phyloP scores from a whole-genome alignment of 2,888 invertebrate species.

The Erebia ligea region DNA sequence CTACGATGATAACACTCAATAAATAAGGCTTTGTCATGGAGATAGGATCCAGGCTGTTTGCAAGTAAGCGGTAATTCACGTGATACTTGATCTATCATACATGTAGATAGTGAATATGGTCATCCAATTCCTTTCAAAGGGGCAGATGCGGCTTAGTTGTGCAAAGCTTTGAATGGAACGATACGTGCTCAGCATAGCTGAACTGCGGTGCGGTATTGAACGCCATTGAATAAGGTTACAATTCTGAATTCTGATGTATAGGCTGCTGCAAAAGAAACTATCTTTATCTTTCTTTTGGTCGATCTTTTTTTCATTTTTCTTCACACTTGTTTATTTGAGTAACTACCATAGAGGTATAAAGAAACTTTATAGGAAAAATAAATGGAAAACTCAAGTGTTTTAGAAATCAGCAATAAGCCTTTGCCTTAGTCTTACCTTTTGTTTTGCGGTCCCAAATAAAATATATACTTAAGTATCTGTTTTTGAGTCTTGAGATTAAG shows the following conservation, averaged over 20 bases:
- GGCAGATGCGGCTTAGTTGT: slow-evolving; percentile 9
- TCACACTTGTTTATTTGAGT: neutral
- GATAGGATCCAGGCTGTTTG: neutral
- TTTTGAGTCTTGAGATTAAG: neutral
- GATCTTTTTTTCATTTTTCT: neutral
- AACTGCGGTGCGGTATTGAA: neutral
- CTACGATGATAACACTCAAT: neutral
- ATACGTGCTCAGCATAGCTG: slow-evolving; percentile 6
- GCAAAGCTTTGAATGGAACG: slow-evolving; percentile 9
- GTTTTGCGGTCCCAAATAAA: too few relatives aligned
- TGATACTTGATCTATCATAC: neutral
- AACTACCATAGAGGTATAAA: too few relatives aligned
- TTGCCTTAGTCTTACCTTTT: too few relatives aligned
- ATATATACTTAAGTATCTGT: too few relatives aligned
- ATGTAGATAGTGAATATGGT: slow-evolving; percentile 8
- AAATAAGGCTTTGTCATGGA: neutral
- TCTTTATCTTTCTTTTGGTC: neutral
- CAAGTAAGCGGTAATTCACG: neutral
- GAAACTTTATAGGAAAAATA: too few relatives aligned
- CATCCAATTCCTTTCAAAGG: slow-evolving; percentile 10
- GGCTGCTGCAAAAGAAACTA: neutral
- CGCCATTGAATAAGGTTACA: slow-evolving; percentile 5
- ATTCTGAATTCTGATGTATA: slow-evolving; percentile 1
- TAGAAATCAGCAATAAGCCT: too few relatives aligned
- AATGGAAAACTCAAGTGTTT: too few relatives aligned